Conservation (phyloP, 2,888 invertebrate species). For the Lepeophtheirus nordmannii region DNA sequence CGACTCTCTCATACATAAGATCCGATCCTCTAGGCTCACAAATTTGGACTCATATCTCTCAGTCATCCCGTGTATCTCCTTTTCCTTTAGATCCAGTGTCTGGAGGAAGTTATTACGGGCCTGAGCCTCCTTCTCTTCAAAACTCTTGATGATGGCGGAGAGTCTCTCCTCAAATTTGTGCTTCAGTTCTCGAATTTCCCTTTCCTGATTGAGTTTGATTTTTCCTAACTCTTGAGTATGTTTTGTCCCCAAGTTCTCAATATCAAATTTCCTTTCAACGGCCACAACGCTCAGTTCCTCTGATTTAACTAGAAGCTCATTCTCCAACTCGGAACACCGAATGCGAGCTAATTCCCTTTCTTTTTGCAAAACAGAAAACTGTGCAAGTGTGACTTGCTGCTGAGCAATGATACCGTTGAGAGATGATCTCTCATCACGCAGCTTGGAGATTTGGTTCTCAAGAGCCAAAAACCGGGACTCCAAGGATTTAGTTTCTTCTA, state of each 20-base stretch:
- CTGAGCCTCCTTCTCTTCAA: not conserved
- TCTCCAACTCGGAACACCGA: not conserved
- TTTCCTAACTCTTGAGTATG: not conserved
- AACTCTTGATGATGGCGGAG: not conserved
- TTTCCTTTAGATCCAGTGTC: not conserved
- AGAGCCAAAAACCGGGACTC: not conserved
- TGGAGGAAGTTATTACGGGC: not conserved
- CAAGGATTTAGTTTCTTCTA: not conserved
- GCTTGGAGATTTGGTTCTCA: not conserved
- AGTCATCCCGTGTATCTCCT: not conserved
- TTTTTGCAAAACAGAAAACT: not conserved
- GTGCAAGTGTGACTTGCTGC: not conserved
- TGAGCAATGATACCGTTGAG: not conserved
- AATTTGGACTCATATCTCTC: slow-evolving; percentile 1
- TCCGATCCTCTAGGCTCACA: not conserved
- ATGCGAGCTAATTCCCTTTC: not conserved
- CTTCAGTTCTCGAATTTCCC: not conserved
- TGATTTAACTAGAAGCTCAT: not conserved
- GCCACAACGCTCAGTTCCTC: not conserved
- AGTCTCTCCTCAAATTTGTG: not conserved
- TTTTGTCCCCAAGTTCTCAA: not conserved
- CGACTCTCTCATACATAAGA: not conserved
- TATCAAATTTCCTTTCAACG: not conserved
- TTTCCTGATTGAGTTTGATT: not conserved
- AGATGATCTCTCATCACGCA: not conserved